Base-by-base conservation (phyloP, 2,797 vertebrate genomes). In the Scarus forsteni region DNA sequence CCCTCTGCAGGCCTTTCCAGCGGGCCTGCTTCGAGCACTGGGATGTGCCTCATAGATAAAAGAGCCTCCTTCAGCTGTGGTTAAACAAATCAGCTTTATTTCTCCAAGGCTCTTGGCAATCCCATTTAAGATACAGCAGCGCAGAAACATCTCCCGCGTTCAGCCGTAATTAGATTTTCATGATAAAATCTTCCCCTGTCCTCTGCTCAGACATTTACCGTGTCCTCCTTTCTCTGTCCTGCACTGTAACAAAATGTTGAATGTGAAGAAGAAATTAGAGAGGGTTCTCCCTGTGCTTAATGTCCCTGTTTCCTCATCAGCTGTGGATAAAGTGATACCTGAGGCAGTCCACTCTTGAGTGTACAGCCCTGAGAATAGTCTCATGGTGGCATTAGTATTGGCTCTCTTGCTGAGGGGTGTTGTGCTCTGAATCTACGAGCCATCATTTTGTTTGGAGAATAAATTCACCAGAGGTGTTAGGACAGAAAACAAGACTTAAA, bases 61-160 rank as follows among this genome's bases (percentile, higher is more conserved):
- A 67, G 55, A 61, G 54, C 36, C 71, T 84, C 43, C 79, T 86
- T 81, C 66, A 66, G 73, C 80, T 57, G 7, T 55, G 62, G 89
- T 81, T 70, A 79, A 83, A 78, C 2, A 0, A 81, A 70, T 73
- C 15, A 1, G 38, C 59, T 81, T 3, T 48, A 58, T 75, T 79
- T 46, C 70, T 80, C 62, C 66, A 57, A 66, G 65, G 57, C 54
- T 61, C 66, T 38, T 39, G 13, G 18, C 83, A 82, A 79, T 83
- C 66, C 12, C 35, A 72, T 84, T 87, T 54, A 64, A 60, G 75
- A 60, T 78, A 38, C 45, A 64, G 57, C 51, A 1, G 35, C 14
- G 51, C 60, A 62, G 68, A 51, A 83, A 60, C 76, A 45, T 68
- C 51, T 64, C 70, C 62, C 7, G 3, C 66, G 40, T 36, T 68